A percentile compares a stretch with the other conserved stretches of the same genome.
phyloP scores from a whole-genome alignment of 2,888 invertebrate species.

The Leucophenga montana region DNA sequence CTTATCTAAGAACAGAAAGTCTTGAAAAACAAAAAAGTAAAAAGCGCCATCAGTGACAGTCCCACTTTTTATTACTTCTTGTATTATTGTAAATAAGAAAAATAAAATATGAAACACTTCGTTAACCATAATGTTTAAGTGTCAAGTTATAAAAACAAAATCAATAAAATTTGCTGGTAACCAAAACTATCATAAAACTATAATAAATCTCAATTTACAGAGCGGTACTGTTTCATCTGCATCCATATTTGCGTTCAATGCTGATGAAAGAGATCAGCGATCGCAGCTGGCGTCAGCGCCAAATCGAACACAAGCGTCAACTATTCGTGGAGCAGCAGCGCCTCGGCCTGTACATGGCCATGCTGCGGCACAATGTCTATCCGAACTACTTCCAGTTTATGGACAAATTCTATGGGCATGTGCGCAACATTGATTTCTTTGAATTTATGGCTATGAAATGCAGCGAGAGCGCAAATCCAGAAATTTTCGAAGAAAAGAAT shows the following conservation, averaged over 20 bases:
- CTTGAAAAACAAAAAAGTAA: too few relatives aligned
- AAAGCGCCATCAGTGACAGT: too few relatives aligned
- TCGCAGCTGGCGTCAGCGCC: slow-evolving; percentile 54
- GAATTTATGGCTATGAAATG: slow-evolving; percentile 57
- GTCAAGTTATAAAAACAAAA: too few relatives aligned
- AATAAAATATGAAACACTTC: too few relatives aligned
- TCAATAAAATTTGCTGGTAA: too few relatives aligned
- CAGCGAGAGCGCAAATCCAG: slow-evolving; percentile 40
- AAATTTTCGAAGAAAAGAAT: not conserved
- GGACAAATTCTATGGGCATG: slow-evolving; percentile 49
- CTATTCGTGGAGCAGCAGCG: slow-evolving; percentile 58
- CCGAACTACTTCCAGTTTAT: slow-evolving; percentile 61
- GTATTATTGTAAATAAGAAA: slow-evolving; percentile 53
- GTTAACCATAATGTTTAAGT: too few relatives aligned
- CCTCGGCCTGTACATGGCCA: slow-evolving; percentile 59
- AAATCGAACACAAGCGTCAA: slow-evolving; percentile 43
- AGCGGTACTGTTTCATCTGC: slow-evolving; percentile 52
- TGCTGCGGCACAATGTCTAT: slow-evolving; percentile 61
- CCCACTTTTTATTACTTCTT: too few relatives aligned
- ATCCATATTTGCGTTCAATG: slow-evolving; percentile 44
- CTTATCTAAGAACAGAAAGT: too few relatives aligned
- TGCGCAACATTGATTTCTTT: slow-evolving; percentile 63
- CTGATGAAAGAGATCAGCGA: slow-evolving; percentile 50
- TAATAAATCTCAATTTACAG: slow-evolving; percentile 30
- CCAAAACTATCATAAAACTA: too few relatives aligned